A percentile compares a stretch with the other conserved stretches of the same genome.
These are phyloP conservation scores for Noctua pronuba DNA, from an alignment of 2,888 invertebrate genomes.

Conservation along the genomic window DNA sequence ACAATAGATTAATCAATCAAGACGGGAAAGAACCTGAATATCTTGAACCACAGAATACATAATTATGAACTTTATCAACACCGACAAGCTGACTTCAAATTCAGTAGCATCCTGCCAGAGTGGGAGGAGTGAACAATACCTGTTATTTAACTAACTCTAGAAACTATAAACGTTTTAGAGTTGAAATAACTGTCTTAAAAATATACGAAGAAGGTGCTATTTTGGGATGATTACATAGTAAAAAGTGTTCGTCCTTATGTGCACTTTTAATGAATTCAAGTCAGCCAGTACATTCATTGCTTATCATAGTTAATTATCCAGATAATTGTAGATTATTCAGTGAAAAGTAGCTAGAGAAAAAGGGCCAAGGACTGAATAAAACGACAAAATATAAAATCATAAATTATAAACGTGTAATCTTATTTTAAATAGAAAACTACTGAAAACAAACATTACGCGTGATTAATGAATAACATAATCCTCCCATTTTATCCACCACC, in stretches of 20 bases:
- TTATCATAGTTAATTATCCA: no score
- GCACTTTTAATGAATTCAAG: background rate
- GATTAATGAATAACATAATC: conserved; percentile 83
- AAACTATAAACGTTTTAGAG: no score
- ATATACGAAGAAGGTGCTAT: background rate
- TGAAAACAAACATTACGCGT: conserved; percentile 82
- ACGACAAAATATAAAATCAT: conserved; percentile 74
- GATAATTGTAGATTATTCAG: no score
- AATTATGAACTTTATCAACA: background rate
- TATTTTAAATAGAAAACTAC: conserved; percentile 79
- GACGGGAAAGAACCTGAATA: background rate
- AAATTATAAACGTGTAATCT: conserved; percentile 79
- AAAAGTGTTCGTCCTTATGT: background rate
- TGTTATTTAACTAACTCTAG: background rate
- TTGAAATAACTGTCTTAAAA: background rate
- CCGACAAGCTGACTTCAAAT: no score
- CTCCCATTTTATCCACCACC: conserved; percentile 85
- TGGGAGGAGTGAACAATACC: background rate
- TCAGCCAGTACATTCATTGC: no score
- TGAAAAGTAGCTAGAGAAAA: background rate
- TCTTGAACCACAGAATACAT: background rate
- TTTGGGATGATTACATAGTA: background rate
- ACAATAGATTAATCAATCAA: background rate
- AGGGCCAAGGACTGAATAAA: conserved; percentile 70
- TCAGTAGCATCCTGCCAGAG: background rate